Evolutionary conservation across 1,140 invertebrate species (phyloP).

Genomic region (Conus betulinus): DNA sequence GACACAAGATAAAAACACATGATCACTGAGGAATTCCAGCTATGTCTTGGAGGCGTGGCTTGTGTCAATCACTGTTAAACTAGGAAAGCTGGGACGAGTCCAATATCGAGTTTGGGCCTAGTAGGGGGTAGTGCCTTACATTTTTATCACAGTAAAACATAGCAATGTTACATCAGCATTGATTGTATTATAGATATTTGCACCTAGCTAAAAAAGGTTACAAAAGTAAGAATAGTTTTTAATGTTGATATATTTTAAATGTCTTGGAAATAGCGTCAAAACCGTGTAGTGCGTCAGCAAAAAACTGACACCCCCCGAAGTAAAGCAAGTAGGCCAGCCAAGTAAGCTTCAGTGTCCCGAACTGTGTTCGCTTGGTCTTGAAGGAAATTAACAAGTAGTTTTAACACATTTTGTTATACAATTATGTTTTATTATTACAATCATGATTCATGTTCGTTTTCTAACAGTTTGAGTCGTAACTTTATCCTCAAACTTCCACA

Average conservation of each 20-base stretch:
- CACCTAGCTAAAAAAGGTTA: neutral
- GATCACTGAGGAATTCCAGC: conserved; percentile 69
- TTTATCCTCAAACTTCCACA: neutral
- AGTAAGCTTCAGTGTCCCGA: conserved; percentile 12
- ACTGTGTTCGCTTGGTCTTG: conserved; percentile 29
- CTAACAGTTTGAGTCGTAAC: neutral
- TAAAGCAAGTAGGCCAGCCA: conserved; percentile 26
- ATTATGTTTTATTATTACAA: neutral
- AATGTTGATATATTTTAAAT: neutral
- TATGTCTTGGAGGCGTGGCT: conserved; percentile 67
- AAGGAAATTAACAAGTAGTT: conserved; percentile 39
- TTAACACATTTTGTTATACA: neutral
- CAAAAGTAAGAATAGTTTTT: neutral
- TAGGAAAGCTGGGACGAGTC: conserved; percentile 53
- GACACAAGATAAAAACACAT: conserved; percentile 61
- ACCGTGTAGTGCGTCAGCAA: neutral
- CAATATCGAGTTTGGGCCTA: conserved; percentile 26
- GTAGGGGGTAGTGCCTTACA: conserved; percentile 30
- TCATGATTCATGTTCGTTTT: neutral
- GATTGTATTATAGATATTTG: neutral
- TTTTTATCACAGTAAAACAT: conserved; percentile 14
- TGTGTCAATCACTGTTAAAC: conserved; percentile 68
- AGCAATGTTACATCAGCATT: neutral
- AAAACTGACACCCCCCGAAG: conserved; percentile 7
- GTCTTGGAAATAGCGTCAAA: neutral